A percentile compares a stretch with the other conserved stretches of the same genome.
These are phyloP conservation scores for Lophius piscatorius DNA, from an alignment of 2,113 vertebrate species.

Conservation along the genomic window DNA sequence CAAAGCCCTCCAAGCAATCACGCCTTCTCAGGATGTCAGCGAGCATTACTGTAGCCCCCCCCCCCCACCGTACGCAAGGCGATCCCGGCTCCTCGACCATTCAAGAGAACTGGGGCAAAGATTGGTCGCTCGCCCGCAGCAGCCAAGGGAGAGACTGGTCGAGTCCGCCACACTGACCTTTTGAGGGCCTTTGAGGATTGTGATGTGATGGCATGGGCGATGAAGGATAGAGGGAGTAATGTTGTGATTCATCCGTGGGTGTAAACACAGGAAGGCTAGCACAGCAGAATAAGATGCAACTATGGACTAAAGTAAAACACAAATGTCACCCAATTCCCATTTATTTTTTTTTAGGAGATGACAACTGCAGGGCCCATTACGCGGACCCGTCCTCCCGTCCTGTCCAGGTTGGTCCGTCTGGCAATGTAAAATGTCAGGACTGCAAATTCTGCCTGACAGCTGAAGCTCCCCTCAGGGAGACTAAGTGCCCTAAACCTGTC, in stretches of 20 bases:
- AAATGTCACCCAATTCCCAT: constrained; percentile 46
- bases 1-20: constrained; percentile 68
- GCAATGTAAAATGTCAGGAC: constrained; percentile 63
- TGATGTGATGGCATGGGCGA: constrained; percentile 43
- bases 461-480: constrained; percentile 52
- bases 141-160: constrained; percentile 50
- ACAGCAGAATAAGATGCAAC: constrained; percentile 21
- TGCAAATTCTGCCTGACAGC: constrained; percentile 67
- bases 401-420: constrained; percentile 54
- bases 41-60: constrained; percentile 68
- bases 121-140: constrained; percentile 46
- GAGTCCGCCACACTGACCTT: constrained; percentile 65
- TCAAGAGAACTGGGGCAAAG: constrained; percentile 71
- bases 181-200: constrained; percentile 58
- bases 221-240: constrained; percentile 61
- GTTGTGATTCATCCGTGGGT: constrained; percentile 58
- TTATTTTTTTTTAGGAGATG: constrained; percentile 31
- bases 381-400: constrained; percentile 34
- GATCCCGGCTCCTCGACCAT: constrained; percentile 56
- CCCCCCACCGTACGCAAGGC: constrained; percentile 30
- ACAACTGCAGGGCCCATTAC: constrained; percentile 59
- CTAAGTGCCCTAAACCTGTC: constrained; percentile 72
- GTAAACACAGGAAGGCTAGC: constrained; percentile 58
- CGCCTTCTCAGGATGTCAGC: constrained; percentile 75
- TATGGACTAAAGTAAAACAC: constrained; percentile 41